These are phyloP conservation scores for Orgyia antiqua DNA, from an alignment of 2,888 invertebrate genomes.

Conservation along the genomic window DNA sequence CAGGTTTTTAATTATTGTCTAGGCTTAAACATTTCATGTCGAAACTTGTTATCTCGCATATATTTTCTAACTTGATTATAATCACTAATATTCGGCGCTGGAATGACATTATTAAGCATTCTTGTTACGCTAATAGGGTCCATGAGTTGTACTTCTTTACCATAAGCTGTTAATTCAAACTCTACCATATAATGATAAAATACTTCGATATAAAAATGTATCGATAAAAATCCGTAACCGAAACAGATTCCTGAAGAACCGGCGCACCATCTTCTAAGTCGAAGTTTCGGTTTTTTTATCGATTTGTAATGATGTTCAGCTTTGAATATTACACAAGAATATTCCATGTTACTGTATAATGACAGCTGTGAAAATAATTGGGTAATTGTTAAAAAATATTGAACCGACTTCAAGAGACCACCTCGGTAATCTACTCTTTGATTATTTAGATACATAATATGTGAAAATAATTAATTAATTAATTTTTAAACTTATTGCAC, in stretches of 20 bases:
- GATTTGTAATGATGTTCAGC: conserved; percentile 7
- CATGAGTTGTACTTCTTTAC: neutral
- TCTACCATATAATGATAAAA: conserved; percentile 7
- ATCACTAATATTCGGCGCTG: no score
- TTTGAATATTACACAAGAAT: conserved; percentile 36
- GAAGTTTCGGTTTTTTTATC: conserved; percentile 17
- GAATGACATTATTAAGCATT: conserved; percentile 2
- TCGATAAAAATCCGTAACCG: conserved; percentile 27
- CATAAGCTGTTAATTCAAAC: conserved; percentile 3
- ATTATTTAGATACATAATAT: no score
- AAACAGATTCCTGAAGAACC: conserved; percentile 24
- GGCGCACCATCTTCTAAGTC: conserved; percentile 33
- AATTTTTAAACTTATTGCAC: no score
- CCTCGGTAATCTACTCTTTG: no score
- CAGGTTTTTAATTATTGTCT: no score
- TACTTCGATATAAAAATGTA: conserved; percentile 36
- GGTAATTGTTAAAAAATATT: no score
- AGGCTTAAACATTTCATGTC: no score
- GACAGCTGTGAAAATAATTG: conserved; percentile 7
- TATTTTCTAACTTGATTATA: no score
- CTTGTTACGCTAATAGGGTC: conserved; percentile 1
- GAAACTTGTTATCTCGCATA: no score
- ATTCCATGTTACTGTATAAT: conserved; percentile 12
- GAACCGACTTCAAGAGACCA: no score
- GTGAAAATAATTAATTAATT: no score